Evolutionary conservation across 2,797 vertebrate genomes (phyloP).

Genomic region (Momotus momota): DNA sequence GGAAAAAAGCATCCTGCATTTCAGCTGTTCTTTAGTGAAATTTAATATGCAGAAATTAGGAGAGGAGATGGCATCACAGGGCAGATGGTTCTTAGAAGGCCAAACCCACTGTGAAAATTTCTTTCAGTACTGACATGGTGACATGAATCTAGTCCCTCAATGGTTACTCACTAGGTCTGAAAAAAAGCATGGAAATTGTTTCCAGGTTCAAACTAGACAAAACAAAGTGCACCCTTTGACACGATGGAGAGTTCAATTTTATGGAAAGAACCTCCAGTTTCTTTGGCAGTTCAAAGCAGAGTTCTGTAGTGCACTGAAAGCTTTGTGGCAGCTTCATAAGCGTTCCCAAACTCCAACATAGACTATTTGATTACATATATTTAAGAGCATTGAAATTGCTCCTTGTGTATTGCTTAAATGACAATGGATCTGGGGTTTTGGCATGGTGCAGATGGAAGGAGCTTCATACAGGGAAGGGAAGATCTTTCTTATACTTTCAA

Average conservation of each 20-base stretch:
- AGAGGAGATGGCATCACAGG: background rate
- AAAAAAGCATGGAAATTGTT: background rate
- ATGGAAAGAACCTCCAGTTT: slow-evolving; percentile 20
- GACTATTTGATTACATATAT: background rate
- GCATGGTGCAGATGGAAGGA: background rate
- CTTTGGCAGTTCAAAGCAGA: slow-evolving; percentile 17
- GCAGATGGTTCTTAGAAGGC: background rate
- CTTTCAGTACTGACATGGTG: background rate
- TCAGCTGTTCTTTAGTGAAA: background rate
- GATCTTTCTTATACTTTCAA: background rate
- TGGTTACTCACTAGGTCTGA: slow-evolving; percentile 1
- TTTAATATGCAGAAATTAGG: background rate
- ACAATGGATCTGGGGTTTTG: slow-evolving; percentile 14
- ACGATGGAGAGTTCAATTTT: slow-evolving; percentile 1
- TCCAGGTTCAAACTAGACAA: slow-evolving; percentile 25
- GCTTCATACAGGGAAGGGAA: background rate
- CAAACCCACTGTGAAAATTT: background rate
- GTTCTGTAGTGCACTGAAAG: slow-evolving; percentile 2
- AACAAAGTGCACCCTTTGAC: background rate
- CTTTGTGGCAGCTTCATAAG: slow-evolving; percentile 20
- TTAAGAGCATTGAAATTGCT: slow-evolving; percentile 34
- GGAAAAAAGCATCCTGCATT: background rate
- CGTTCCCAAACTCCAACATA: slow-evolving; percentile 11
- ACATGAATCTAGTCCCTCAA: background rate
- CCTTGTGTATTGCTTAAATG: background rate